Conservation (phyloP, 2,888 invertebrate species). For the Himalopsyche tibetana region DNA sequence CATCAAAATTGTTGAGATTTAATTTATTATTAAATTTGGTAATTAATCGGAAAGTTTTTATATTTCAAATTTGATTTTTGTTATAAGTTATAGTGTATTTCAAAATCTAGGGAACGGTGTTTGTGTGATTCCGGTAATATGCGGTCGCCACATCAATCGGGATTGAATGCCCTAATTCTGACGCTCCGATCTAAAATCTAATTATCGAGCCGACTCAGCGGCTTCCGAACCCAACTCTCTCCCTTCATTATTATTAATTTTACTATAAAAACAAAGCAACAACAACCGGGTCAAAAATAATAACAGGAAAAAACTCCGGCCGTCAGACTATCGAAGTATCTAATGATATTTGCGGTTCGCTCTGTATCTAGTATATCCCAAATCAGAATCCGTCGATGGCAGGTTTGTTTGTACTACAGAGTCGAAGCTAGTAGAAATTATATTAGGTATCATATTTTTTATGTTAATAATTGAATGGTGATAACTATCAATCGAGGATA, state of each 20-base stretch:
- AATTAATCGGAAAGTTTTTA: too few species aligned
- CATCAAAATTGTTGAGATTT: too few species aligned
- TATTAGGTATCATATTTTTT: too few species aligned
- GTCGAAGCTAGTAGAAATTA: constrained; percentile 11
- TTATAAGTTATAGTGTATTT: too few species aligned
- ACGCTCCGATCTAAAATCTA: not conserved
- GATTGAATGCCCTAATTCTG: not conserved
- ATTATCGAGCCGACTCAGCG: not conserved
- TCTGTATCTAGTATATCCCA: not conserved
- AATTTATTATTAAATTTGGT: too few species aligned
- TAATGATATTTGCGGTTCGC: constrained; percentile 55
- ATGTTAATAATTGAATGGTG: too few species aligned
- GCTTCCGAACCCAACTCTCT: constrained; percentile 18
- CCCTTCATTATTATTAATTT: constrained; percentile 51
- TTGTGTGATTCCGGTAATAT: too few species aligned
- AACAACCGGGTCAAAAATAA: constrained; percentile 45
- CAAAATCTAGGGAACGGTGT: too few species aligned
- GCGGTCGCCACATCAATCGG: too few species aligned
- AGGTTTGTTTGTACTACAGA: constrained; percentile 38
- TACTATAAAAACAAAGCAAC: constrained; percentile 50
- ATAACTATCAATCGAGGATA: too few species aligned
- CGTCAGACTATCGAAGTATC: constrained; percentile 43
- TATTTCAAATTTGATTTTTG: too few species aligned
- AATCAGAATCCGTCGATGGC: not conserved
- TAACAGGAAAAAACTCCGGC: not conserved